Evolutionary conservation across 1,140 invertebrate species (phyloP), one percentile per base, ranked within the genome.

Genomic region (Zaprionus nigranus): DNA sequence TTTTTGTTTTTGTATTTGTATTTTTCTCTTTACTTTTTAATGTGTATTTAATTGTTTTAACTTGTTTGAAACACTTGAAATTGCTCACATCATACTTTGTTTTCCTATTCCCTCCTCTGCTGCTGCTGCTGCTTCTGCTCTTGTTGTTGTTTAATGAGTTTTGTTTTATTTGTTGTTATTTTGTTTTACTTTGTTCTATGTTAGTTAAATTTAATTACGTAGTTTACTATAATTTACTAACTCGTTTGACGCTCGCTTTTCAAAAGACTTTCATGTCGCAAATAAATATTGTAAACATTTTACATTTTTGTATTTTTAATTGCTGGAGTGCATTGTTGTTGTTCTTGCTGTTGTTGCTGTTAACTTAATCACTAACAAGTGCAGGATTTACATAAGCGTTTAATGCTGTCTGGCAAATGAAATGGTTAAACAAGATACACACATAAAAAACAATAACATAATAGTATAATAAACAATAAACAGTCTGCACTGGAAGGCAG

Each of bases 51-150:
- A 67, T 78, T 64, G 70, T 59, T 78, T 76, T 59, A 62, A 67
- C 82, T 81, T 79, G 71, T 71, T 85, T 90, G 85, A 90, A 90
- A 90, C 85, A 85, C 85, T 85, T 90, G 81, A 90, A 90, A 85
- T 90, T 90, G 85, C 85, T 90, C 85, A 78, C 85, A 79, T 85
- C 76, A 75, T 90, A 90, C 61, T 70, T 70, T 71, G 71, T 49
- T 71, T 72, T 61, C 68, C 51, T 66, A 38, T 7, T 63, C 11
- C 24, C 30, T 20, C 46, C 6, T 28, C 78, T 82, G 59, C 24
- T 53, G 40, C 46, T 64, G 53, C 12, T 59, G 38, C 13, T 53
- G 6, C 13, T 58, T 30, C 40, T 66, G 26, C 54, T 65, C 40
- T 69, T 69, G 43, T 70, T 65, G 51, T 22, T 63, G 54, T 79